phyloP scores from a whole-genome alignment of 2,113 vertebrate species.

The Entosphenus tridentatus region DNA sequence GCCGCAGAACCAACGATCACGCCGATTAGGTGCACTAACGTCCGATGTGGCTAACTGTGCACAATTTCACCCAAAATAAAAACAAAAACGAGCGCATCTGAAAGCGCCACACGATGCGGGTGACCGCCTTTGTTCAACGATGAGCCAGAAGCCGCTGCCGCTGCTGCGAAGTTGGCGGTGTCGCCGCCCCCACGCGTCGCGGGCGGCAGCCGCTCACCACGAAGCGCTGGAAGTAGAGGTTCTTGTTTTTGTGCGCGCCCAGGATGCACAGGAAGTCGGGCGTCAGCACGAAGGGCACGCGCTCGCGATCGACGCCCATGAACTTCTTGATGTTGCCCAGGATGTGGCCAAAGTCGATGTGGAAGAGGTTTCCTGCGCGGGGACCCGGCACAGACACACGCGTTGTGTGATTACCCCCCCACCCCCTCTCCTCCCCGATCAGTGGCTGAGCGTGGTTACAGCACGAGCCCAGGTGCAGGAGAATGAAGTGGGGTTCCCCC shows the following conservation, averaged over 20 bases:
- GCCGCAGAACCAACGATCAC: too few species aligned
- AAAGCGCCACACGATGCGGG: neutral
- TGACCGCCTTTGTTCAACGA: neutral
- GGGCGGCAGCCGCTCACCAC: constrained; percentile 33
- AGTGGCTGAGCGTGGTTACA: neutral
- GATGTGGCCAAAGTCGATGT: constrained; percentile 97
- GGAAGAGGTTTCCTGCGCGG: constrained; percentile 69
- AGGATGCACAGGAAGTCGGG: constrained; percentile 95
- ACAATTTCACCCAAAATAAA: neutral
- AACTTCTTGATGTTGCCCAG: constrained; percentile 99
- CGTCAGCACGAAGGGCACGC: constrained; percentile 88
- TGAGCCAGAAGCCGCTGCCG: neutral
- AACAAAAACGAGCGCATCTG: neutral
- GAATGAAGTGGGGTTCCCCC: neutral
- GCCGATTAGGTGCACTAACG: too few species aligned
- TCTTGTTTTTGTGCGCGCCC: constrained; percentile 84
- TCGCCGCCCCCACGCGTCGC: too few species aligned
- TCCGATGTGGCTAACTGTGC: neutral
- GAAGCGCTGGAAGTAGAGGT: constrained; percentile 75
- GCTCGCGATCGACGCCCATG: constrained; percentile 88
- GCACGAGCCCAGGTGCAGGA: neutral
- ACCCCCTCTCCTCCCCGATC: neutral
- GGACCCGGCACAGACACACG: constrained; percentile 12
- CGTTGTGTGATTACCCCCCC: neutral
- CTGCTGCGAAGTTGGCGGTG: neutral